These are phyloP conservation scores for Melanophora roralis DNA, from an alignment of 2,888 invertebrate genomes.

Conservation along the genomic window DNA sequence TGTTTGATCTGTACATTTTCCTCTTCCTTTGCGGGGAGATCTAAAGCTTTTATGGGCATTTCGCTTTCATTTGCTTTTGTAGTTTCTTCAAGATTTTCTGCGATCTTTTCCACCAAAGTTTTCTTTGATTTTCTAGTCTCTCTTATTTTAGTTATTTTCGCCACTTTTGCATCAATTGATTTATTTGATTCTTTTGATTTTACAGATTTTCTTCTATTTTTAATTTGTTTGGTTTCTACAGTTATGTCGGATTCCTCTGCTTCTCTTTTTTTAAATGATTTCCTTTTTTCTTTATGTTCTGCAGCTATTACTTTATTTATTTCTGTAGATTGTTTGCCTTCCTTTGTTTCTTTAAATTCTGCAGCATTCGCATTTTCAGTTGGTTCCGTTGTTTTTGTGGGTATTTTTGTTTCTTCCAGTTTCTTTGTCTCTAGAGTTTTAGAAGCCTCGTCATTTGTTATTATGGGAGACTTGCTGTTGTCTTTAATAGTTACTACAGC, in stretches of 20 bases:
- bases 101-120: neutral
- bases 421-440: neutral
- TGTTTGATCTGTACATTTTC: neutral
- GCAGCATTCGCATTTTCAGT: neutral
- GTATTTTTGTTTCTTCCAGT: neutral
- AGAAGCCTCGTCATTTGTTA: neutral
- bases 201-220: neutral
- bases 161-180: neutral
- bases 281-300: neutral
- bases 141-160: neutral
- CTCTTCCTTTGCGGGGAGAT: neutral
- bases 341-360: neutral
- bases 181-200: neutral
- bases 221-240: neutral
- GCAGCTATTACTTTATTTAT: neutral
- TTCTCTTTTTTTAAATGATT: neutral
- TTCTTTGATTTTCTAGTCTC: neutral
- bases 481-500: neutral
- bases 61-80: neutral
- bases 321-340: neutral
- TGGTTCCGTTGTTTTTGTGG: neutral
- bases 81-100: neutral
- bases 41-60: neutral
- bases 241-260: neutral
- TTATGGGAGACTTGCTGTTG: neutral